A percentile compares a stretch with the other conserved stretches of the same genome.
Evolutionary conservation across 2,888 invertebrate genomes (phyloP).

Genomic region (Myathropa florea): DNA sequence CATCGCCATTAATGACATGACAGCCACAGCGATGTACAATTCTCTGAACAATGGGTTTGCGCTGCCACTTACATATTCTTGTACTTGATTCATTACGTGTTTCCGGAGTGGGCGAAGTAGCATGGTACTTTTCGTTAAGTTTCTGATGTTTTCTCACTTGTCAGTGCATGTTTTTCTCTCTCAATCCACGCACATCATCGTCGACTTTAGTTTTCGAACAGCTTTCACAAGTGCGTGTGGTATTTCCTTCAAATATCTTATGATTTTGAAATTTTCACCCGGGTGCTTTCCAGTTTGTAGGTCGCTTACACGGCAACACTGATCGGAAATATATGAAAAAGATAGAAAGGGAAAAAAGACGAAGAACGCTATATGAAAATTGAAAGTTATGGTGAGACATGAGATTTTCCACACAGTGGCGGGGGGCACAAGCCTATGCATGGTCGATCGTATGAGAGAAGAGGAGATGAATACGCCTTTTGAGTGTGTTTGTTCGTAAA

Average conservation of each 20-base stretch:
- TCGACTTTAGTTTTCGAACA: too few species aligned
- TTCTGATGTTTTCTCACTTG: background rate
- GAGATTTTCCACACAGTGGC: conserved; percentile 20
- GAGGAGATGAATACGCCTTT: background rate
- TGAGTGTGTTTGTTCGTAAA: background rate
- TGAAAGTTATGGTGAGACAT: conserved; percentile 41
- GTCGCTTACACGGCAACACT: background rate
- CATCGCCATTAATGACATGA: conserved; percentile 75
- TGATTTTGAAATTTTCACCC: background rate
- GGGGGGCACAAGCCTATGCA: conserved; percentile 20
- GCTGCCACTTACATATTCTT: background rate
- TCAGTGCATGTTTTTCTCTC: background rate
- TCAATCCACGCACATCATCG: background rate
- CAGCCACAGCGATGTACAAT: conserved; percentile 60
- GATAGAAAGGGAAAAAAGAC: conserved; percentile 42
- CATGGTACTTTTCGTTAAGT: background rate
- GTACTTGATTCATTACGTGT: background rate
- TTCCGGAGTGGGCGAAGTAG: background rate
- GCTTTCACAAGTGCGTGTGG: too few species aligned
- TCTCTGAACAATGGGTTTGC: conserved; percentile 49
- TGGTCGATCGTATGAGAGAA: background rate
- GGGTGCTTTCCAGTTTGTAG: background rate
- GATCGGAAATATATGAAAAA: background rate
- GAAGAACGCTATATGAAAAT: conserved; percentile 42
- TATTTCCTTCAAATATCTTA: background rate